A percentile compares a stretch with the other conserved stretches of the same genome.
phyloP scores from a whole-genome alignment of 2,113 vertebrate species.

The Xiphophorus couchianus region DNA sequence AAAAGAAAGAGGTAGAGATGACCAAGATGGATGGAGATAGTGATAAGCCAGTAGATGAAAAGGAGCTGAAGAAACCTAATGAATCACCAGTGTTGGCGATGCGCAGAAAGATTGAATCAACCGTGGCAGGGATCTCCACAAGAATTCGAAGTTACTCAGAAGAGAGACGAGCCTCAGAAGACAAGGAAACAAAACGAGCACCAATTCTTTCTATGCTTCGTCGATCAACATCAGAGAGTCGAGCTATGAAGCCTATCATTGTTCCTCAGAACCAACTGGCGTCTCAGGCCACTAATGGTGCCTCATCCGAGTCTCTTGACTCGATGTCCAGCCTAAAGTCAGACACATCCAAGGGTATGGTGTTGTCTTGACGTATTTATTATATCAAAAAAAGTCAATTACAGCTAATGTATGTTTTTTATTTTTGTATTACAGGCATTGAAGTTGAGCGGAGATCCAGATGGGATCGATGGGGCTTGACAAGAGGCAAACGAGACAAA shows the following conservation, averaged over 20 bases:
- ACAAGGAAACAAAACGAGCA: conserved; percentile 75
- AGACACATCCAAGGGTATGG: conserved; percentile 73
- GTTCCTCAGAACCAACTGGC: conserved; percentile 86
- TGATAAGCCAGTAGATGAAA: conserved; percentile 58
- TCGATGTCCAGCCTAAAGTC: conserved; percentile 87
- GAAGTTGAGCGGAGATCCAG: conserved; percentile 83
- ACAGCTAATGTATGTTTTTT: background rate
- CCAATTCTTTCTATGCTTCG: conserved; percentile 88
- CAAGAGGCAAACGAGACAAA: conserved; percentile 86
- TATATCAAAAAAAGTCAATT: background rate
- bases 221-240: conserved; percentile 89
- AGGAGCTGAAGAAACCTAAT: conserved; percentile 69
- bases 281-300: conserved; percentile 77
- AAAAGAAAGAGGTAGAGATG: conserved; percentile 84
- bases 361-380: background rate
- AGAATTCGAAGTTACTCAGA: conserved; percentile 89
- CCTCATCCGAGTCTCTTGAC: conserved; percentile 91
- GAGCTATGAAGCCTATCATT: conserved; percentile 78
- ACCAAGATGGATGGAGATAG: conserved; percentile 72
- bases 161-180: conserved; percentile 81
- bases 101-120: conserved; percentile 91
- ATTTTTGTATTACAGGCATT: conserved; percentile 30
- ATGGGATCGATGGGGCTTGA: conserved; percentile 94
- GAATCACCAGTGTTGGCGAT: conserved; percentile 89
- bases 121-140: conserved; percentile 89